phyloP scores from a whole-genome alignment of 2,797 vertebrate genomes.

The Eulemur mongoz region DNA sequence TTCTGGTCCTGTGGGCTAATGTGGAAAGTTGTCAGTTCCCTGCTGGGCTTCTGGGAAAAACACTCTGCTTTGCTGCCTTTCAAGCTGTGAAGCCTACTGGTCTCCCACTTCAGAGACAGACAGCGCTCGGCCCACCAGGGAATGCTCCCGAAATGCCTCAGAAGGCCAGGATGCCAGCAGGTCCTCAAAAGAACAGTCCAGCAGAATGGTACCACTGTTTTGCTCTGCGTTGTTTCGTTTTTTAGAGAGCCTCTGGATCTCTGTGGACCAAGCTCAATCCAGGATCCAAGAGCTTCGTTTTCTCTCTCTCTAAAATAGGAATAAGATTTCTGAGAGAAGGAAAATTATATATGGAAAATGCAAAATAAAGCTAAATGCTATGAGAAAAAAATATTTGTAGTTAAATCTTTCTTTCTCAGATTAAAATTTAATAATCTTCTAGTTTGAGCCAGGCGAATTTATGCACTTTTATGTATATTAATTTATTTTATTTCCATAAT shows the following conservation, averaged over 20 bases:
- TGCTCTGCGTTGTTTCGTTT: not conserved
- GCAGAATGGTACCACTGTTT: not conserved
- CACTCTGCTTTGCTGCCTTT: not conserved
- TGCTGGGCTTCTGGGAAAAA: not conserved
- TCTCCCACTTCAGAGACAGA: not conserved
- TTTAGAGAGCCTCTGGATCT: not conserved
- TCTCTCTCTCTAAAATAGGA: not conserved
- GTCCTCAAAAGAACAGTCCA: not conserved
- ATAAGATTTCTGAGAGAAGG: not conserved
- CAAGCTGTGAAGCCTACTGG: not conserved
- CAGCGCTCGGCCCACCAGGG: not conserved
- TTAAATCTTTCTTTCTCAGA: not conserved
- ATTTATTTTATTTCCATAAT: not conserved
- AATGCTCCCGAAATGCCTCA: not conserved
- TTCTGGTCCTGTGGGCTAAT: not conserved
- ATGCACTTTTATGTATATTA: not conserved
- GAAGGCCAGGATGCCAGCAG: not conserved
- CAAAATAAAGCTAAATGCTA: constrained; percentile 16
- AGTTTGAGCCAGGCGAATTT: not conserved
- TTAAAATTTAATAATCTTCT: not conserved
- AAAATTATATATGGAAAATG: not conserved
- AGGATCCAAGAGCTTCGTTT: not conserved
- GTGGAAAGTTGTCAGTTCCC: not conserved
- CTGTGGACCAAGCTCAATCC: not conserved
- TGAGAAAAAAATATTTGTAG: not conserved